phyloP scores from a whole-genome alignment of 2,888 invertebrate genomes.

The Hirtodrosophila alboralis region DNA sequence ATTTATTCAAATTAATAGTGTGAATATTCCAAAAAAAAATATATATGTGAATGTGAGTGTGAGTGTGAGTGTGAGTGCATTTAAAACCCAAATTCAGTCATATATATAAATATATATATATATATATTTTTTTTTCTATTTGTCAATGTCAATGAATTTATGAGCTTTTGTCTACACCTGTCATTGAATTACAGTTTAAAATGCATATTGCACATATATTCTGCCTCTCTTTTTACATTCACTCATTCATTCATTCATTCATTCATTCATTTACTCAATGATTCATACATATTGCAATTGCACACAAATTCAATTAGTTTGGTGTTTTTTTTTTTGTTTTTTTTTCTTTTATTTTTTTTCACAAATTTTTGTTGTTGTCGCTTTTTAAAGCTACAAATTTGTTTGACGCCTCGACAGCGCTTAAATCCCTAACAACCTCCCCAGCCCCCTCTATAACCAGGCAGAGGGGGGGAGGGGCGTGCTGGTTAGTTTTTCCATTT shows the following conservation, averaged over 20 bases:
- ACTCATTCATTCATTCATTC: conserved; percentile 11
- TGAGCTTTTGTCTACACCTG: too few species aligned
- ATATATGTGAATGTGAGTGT: too few species aligned
- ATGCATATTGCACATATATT: too few species aligned
- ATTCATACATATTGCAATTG: conserved; percentile 30
- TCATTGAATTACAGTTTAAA: neutral
- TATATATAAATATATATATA: too few species aligned
- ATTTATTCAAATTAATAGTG: too few species aligned
- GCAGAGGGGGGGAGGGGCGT: conserved; percentile 1
- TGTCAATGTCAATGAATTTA: too few species aligned
- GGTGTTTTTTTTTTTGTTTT: conserved; percentile 17
- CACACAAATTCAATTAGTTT: conserved; percentile 61
- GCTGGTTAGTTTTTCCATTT: conserved; percentile 36
- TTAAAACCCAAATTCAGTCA: too few species aligned
- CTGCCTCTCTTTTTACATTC: too few species aligned
- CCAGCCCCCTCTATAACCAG: neutral
- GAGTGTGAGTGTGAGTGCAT: too few species aligned
- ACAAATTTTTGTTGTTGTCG: conserved; percentile 14
- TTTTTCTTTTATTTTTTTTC: too few species aligned
- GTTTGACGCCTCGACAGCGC: conserved; percentile 61
- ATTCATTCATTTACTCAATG: conserved; percentile 22
- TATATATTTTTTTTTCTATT: too few species aligned
- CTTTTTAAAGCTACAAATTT: conserved; percentile 64
- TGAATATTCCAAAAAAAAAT: too few species aligned
- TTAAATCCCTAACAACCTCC: conserved; percentile 24